These are phyloP conservation scores for Microctenopoma lineatum DNA, from an alignment of 2,797 vertebrate species.

Conservation along the genomic window DNA sequence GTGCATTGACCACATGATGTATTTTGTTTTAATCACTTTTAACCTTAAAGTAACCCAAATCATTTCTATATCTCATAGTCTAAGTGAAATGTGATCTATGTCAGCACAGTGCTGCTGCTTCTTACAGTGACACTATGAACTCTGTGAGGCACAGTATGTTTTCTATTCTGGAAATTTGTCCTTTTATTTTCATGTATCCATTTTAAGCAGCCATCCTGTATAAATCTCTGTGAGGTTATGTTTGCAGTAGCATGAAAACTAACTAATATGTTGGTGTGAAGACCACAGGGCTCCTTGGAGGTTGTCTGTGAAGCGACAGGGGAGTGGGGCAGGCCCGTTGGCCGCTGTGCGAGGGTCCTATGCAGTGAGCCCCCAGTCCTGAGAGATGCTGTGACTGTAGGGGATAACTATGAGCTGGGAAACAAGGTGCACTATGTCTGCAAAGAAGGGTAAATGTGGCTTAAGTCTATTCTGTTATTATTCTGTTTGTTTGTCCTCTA, in stretches of 20 bases:
- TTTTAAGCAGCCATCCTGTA: background rate
- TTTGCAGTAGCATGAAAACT: conserved; percentile 30
- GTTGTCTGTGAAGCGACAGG: conserved; percentile 89
- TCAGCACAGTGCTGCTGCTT: background rate
- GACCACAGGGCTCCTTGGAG: conserved; percentile 89
- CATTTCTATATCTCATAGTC: background rate
- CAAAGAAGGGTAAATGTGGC: conserved; percentile 93
- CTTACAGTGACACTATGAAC: background rate
- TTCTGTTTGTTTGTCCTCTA: too few species aligned
- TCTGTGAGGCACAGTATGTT: background rate
- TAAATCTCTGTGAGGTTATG: conserved; percentile 5
- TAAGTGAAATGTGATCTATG: too few species aligned
- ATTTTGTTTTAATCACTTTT: too few species aligned
- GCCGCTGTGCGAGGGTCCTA: conserved; percentile 85
- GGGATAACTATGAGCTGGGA: conserved; percentile 90
- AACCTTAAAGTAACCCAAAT: too few species aligned
- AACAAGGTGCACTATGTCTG: conserved; percentile 90
- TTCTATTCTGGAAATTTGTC: too few species aligned
- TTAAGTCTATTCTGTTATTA: conserved; percentile 7
- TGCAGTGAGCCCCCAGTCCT: conserved; percentile 89
- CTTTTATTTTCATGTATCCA: background rate
- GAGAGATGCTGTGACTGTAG: conserved; percentile 84
- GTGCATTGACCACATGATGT: too few species aligned
- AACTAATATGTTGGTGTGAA: conserved; percentile 71
- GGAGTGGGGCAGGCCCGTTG: conserved; percentile 88